Evolutionary conservation across 2,113 vertebrate species (phyloP).

Genomic region (Aleadryas rufinucha): DNA sequence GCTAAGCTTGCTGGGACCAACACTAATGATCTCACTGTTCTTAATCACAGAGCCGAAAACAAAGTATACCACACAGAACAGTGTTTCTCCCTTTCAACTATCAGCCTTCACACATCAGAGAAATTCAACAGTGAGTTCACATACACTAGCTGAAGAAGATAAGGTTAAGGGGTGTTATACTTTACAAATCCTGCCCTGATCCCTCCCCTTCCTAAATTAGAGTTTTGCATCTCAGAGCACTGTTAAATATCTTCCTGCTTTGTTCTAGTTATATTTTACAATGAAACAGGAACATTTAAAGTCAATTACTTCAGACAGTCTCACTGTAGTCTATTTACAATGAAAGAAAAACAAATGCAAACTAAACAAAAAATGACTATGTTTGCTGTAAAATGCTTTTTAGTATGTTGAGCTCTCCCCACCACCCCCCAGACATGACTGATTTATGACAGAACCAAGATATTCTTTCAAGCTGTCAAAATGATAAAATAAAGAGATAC

Average conservation of each 20-base stretch:
- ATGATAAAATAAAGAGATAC: constrained; percentile 27
- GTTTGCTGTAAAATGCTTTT: neutral
- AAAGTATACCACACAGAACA: neutral
- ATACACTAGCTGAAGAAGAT: neutral
- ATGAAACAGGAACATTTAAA: neutral
- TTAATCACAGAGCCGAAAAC: constrained; percentile 42
- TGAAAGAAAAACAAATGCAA: neutral
- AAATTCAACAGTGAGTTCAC: neutral
- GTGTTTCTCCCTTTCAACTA: neutral
- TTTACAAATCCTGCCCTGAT: neutral
- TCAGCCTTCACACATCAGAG: neutral
- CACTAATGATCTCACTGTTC: constrained; percentile 28
- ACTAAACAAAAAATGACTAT: neutral
- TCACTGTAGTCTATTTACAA: neutral
- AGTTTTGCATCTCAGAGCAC: neutral
- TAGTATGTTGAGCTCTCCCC: neutral
- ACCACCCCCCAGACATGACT: neutral
- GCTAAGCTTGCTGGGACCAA: constrained; percentile 16
- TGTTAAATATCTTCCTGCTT: neutral
- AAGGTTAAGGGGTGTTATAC: neutral
- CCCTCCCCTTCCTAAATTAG: neutral
- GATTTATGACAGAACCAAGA: constrained; percentile 31
- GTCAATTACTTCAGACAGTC: neutral
- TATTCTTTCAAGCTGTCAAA: constrained; percentile 56
- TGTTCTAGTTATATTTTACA: neutral